Evolutionary conservation across 2,797 vertebrate genomes (phyloP).

Genomic region (Thripadectes ignobilis): DNA sequence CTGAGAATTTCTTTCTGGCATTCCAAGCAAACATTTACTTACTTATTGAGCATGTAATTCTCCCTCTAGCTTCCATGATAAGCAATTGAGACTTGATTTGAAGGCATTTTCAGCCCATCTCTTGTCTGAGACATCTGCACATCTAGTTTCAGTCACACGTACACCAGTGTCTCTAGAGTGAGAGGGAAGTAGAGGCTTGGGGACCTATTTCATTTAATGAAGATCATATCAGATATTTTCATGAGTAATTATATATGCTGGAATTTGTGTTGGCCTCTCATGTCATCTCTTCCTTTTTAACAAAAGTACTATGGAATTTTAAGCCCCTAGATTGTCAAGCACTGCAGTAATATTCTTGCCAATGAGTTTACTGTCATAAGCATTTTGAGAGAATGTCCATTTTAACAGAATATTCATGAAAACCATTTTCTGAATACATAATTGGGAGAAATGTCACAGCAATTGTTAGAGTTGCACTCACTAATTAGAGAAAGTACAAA

Average conservation of each 20-base stretch:
- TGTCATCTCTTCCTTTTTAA: not conserved
- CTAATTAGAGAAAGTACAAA: conserved; percentile 60
- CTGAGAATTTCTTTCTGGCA: not conserved
- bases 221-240: not conserved
- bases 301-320: not conserved
- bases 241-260: not conserved
- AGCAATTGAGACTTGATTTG: not conserved
- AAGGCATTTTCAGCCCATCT: not conserved
- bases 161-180: not conserved
- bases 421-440: conserved; percentile 42
- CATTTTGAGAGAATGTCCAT: conserved; percentile 30
- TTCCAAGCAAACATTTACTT: not conserved
- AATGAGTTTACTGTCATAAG: conserved; percentile 14
- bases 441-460: conserved; percentile 45
- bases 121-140: not conserved
- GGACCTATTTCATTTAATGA: not conserved
- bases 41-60: not conserved
- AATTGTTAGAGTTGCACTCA: conserved; percentile 32
- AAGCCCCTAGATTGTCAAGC: not conserved
- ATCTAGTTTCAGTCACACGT: not conserved
- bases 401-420: conserved; percentile 40
- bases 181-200: not conserved
- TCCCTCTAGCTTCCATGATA: not conserved
- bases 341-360: not conserved
- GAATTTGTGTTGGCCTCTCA: not conserved